Evolutionary conservation across 2,797 vertebrate genomes (phyloP).

Genomic region (Echeneis naucrates): DNA sequence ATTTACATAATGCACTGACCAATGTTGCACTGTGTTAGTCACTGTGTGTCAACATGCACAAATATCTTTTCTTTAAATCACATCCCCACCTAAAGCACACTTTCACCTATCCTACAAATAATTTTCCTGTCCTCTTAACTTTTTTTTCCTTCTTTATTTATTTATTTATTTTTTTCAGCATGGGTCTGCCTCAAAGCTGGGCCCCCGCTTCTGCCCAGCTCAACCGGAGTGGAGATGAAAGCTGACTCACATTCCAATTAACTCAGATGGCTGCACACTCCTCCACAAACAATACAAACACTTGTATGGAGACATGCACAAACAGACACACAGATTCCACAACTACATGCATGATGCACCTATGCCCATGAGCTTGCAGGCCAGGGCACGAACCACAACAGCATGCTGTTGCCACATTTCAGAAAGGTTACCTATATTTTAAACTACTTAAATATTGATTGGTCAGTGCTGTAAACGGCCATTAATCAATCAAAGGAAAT

Average conservation of each 20-base stretch:
- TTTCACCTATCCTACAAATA: slow-evolving; percentile 36
- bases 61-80: slow-evolving; percentile 27
- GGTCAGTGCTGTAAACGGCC: slow-evolving; percentile 12
- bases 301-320: slow-evolving; percentile 25
- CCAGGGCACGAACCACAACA: neutral
- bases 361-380: slow-evolving; percentile 7
- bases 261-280: slow-evolving; percentile 76
- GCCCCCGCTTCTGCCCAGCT: slow-evolving; percentile 67
- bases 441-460: slow-evolving; percentile 14
- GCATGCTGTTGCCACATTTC: neutral
- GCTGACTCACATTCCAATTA: slow-evolving; percentile 82
- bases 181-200: slow-evolving; percentile 73
- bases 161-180: slow-evolving; percentile 37
- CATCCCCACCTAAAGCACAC: slow-evolving; percentile 37
- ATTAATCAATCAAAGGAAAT: slow-evolving; percentile 26
- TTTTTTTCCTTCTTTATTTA: neutral
- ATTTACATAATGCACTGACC: slow-evolving; percentile 61
- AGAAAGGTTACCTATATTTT: neutral
- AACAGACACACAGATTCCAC: slow-evolving; percentile 27
- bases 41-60: slow-evolving; percentile 35
- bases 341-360: slow-evolving; percentile 30
- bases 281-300: slow-evolving; percentile 68
- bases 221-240: slow-evolving; percentile 73
- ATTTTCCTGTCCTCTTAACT: slow-evolving; percentile 27
- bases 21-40: slow-evolving; percentile 42